Evolutionary conservation across 2,113 vertebrate species (phyloP), one percentile per base, ranked within the genome.

Genomic region (Cryptotis parvus): DNA sequence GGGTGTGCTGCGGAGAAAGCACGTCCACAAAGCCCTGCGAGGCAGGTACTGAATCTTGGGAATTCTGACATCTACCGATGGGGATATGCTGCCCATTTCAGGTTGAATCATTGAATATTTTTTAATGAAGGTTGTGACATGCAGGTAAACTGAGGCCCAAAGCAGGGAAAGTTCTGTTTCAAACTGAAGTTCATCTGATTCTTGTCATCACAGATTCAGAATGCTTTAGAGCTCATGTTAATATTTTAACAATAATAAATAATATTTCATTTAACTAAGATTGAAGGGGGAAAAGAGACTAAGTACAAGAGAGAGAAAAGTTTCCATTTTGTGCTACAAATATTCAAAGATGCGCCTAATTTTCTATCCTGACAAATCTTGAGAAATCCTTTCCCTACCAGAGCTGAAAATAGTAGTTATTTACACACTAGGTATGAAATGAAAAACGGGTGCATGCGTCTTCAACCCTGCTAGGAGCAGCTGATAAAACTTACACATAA

Each of bases 271-370:
- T n/a, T n/a, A 41, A 18, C 27, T 63, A 58, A 58, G 37, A 86
- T 9, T 16, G 45, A n/a, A 68, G 4, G 43, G 63, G 89, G 11
- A 73, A 74, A 52, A 74, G 10, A 70, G 39, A 55, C 33, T 31
- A 61, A 55, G 37, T 29, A 1, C 31, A 33, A 70, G 33, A 77
- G 65, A 89, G 22, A 76, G 70, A 70, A 52, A 52, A 87, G 70
- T 84, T 95, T 94, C 92, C 78, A 82, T 76, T 95, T 90, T 63
- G 16, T 26, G 8, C 31, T 73, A 8, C n/a, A 75, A 80, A 84
- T 6, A 86, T 68, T 81, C 52, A 87, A 14, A 27, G 61, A 84
- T 55, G 65, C 55, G 24, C 55, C 55, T n/a, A 73, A 73, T 52
- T 94, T 93, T 74, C 31, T 45, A 79, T 63, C 92, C 77, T 70